Evolutionary conservation across 2,888 invertebrate genomes (phyloP), one percentile per base, ranked within the genome.

Genomic region (Athripsodes cinereus): DNA sequence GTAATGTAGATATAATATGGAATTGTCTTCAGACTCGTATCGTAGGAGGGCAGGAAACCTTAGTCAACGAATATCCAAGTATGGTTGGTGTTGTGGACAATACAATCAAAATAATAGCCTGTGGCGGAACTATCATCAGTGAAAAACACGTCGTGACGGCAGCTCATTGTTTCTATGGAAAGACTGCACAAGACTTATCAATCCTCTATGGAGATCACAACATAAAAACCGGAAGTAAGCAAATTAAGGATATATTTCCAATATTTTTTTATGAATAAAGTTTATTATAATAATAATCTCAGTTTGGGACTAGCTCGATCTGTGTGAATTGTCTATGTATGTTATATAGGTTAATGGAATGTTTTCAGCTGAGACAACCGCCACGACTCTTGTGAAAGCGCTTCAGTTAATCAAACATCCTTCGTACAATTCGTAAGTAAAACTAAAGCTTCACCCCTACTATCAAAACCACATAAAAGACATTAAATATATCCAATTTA

Each of bases 201-300:
- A 66, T 79, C 0, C 64, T 82, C 1, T 79, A 80, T 0, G 84
- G 84, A 0, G 82, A 82, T 61, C 81, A 83, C 64, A 61, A 76
- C 53, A 61, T 68, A 10, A 59, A 52, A 52, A 13, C 55, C 8
- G 55, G 60, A 44, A 55, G 59, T 57, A 21, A 48, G 51, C 54
- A 20, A 18, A 10, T 31, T 6, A 31, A 31, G 6, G 8, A 31
- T 31, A 31, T 8, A n/a, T n/a, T n/a, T n/a, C n/a, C n/a, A n/a
- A n/a, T n/a, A n/a, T n/a, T n/a, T n/a, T n/a, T n/a, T n/a, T n/a
- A n/a, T n/a, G n/a, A n/a, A n/a, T n/a, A n/a, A n/a, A n/a, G n/a
- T n/a, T n/a, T n/a, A n/a, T n/a, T 40, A 8, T 40, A 8, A 40
- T 8, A 3, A 40, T 13, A 40, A 21, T 47, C 13, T 19, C n/a